phyloP scores from a whole-genome alignment of 2,113 vertebrate genomes.

The Raphicerus campestris region DNA sequence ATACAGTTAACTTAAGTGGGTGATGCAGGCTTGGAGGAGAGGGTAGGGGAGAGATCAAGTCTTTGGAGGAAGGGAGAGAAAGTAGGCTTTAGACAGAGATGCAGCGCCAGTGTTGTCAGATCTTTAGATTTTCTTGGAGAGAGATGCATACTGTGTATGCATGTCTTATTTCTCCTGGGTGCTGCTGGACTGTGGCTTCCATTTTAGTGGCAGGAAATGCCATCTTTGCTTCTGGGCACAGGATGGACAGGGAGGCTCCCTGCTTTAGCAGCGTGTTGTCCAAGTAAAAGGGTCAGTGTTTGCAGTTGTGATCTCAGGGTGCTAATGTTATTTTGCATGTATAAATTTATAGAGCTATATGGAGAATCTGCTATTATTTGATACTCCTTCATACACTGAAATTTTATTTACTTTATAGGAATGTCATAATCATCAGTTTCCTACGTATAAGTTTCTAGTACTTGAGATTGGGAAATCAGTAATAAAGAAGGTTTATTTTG shows the following conservation, averaged over 20 bases:
- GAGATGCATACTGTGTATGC: not conserved
- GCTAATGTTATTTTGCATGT: not conserved
- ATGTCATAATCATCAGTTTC: not conserved
- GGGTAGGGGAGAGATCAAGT: not conserved
- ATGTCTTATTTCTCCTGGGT: not conserved
- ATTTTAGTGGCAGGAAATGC: not conserved
- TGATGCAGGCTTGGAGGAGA: not conserved
- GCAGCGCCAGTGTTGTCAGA: not conserved
- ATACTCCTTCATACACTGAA: slow-evolving; percentile 18
- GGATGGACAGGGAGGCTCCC: not conserved
- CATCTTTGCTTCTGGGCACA: not conserved
- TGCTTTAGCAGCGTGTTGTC: not conserved
- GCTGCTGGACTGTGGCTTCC: not conserved
- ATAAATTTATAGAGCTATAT: not conserved
- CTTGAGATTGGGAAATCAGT: not conserved
- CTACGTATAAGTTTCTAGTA: not conserved
- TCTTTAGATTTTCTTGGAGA: not conserved
- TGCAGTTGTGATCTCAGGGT: not conserved
- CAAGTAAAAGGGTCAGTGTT: not conserved
- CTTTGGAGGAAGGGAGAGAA: not conserved
- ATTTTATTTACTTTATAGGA: slow-evolving; percentile 32
- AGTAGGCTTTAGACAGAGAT: not conserved
- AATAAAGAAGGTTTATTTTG: not conserved
- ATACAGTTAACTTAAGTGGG: not conserved
- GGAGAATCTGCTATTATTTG: not conserved